Evolutionary conservation across 2,888 invertebrate species (phyloP), one percentile per base, ranked within the genome.

Genomic region (Serripes groenlandicus): DNA sequence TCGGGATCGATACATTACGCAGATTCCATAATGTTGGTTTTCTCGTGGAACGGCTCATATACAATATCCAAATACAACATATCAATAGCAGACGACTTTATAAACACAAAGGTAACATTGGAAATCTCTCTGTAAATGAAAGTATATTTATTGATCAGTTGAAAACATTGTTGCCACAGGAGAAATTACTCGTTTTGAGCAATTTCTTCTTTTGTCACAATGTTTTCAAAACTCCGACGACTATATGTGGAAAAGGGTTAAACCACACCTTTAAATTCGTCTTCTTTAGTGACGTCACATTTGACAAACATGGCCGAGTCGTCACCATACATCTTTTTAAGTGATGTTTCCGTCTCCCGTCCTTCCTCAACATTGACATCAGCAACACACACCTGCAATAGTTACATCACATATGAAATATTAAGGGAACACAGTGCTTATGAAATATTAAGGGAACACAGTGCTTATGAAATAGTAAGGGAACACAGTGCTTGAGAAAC

Each of bases 281-380:
- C 52, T 28, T 85, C 87, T 0, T 85, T 86, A 18, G 90, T 81
- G 15, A 92, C 90, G 72, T 92, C 92, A 87, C 92, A 92, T 64
- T 89, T 89, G n/a, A 88, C 75, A 79, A 91, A 92, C n/a, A 88
- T 42, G 0, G 83, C 83, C 0, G 60, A 80, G 21, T 89, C 85
- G 11, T 69, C 52, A 26, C 91, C 91, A 81, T 84, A 92, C 15
- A 66, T 68, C 58, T 79, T 56, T 60, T 89, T 78, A 32, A 92
- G 87, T 30, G 83, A 81, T 60, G 69, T 68, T 54, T 86, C 85
- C 35, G 91, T 88, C 32, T 77, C 70, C 60, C 83, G 68, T 9
- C 91, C 91, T 69, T 85, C 82, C 15, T 74, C 69, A 18, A 71
- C 85, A 58, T 90, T 88, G 2, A 91, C 70, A 75, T 92, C 92